Percentiles rank a stretch among this genome's conserved stretches.
phyloP scores from a whole-genome alignment of 2,888 invertebrate genomes.

The Microlaimidae sp. region DNA sequence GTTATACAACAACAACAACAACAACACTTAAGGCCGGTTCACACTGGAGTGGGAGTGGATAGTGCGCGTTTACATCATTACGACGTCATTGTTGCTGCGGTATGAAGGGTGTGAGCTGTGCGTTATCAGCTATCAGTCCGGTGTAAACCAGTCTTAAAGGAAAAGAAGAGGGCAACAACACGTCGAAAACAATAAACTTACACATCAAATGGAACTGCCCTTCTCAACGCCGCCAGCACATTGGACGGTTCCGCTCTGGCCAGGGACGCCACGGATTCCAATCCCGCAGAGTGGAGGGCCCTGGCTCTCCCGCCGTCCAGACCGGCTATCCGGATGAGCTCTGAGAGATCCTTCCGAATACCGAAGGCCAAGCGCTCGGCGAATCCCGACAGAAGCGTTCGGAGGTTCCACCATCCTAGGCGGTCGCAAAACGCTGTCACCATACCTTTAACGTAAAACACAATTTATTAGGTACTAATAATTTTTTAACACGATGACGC shows the following conservation, averaged over 20 bases:
- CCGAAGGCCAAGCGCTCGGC: slow-evolving; percentile 85
- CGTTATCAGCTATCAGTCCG: too few relatives aligned
- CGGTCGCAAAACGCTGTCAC: slow-evolving; percentile 84
- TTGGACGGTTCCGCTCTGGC: slow-evolving; percentile 53
- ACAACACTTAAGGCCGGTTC: too few relatives aligned
- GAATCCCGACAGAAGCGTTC: slow-evolving; percentile 73
- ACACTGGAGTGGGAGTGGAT: too few relatives aligned
- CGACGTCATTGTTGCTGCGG: too few relatives aligned
- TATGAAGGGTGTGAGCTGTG: too few relatives aligned
- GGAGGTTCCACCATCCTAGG: slow-evolving; percentile 76
- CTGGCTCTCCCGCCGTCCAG: slow-evolving; percentile 68
- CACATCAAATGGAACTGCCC: slow-evolving; percentile 66
- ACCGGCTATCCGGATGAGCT: slow-evolving; percentile 56
- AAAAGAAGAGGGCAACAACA: too few relatives aligned
- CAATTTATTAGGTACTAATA: too few relatives aligned
- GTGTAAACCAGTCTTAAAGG: too few relatives aligned
- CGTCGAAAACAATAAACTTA: slow-evolving; percentile 20
- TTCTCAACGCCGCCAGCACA: slow-evolving; percentile 58
- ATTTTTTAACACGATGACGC: too few relatives aligned
- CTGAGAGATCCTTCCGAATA: slow-evolving; percentile 72
- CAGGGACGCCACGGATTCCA: slow-evolving; percentile 56
- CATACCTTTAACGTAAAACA: slow-evolving; percentile 66
- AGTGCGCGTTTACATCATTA: too few relatives aligned
- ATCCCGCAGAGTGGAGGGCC: slow-evolving; percentile 59
- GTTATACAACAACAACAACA: too few relatives aligned